Evolutionary conservation across 2,113 vertebrate genomes (phyloP), one percentile per base, ranked within the genome.

Genomic region (Xiphophorus couchianus): DNA sequence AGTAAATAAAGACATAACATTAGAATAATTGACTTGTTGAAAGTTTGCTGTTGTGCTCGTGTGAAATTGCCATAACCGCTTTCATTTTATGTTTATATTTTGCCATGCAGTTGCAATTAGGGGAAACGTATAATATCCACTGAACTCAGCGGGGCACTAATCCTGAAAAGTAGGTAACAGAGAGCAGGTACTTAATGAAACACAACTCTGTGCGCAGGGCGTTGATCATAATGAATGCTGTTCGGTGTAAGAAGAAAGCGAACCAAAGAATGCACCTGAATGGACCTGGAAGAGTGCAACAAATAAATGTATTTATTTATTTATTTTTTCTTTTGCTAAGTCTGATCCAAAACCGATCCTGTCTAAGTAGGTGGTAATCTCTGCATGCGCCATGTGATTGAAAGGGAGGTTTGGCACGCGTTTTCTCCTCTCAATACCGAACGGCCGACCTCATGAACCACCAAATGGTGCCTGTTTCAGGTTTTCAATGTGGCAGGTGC

Each of bases 381-480:
- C 76, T 39, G 39, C 81, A 69, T 76, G 77, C 25, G 29, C 37
- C 28, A 33, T 66, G 67, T 92, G 92, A 93, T 91, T 93, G 91
- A 93, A 93, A 74, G 91, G 73, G 84, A 74, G 68, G 86, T 78
- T 87, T 94, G 93, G 92, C 94, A 89, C 73, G 11, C 31, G 63
- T 62, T 70, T 68, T 76, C 74, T 69, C 78, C 87, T 76, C 70
- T 80, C 86, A 86, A 82, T 86, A 82, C 86, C 82, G 83, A 91
- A 75, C 70, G 82, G 80, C 73, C 89, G 92, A 93, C 91, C 93
- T 81, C 71, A 66, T 90, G 91, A 91, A 89, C 91, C 73, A 62
- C 93, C 93, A 95, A 95, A 94, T 95, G 94, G 92, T 92, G 93
- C 86, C 89, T 87, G 89, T 90, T 91, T 91, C 93, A 94, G 93